These are phyloP conservation scores for Neoseiulus cucumeris DNA, from an alignment of 1,140 invertebrate species.

Conservation along the genomic window DNA sequence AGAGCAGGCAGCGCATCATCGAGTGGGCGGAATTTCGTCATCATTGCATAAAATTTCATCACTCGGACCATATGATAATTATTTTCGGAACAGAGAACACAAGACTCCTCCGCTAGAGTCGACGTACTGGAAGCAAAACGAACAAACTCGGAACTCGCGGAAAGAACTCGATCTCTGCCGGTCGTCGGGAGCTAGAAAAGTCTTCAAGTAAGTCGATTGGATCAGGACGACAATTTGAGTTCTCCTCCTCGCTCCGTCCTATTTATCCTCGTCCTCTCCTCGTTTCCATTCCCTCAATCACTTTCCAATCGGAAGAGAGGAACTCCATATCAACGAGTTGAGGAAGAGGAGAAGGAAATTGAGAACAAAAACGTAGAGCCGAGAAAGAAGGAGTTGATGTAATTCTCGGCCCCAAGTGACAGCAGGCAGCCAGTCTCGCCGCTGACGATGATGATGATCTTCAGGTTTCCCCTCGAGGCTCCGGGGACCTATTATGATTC, in stretches of 20 bases:
- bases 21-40: no score
- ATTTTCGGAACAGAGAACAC: neutral
- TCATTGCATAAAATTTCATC: neutral
- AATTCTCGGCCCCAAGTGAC: neutral
- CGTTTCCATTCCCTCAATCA: neutral
- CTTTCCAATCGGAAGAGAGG: no score
- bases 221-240: neutral
- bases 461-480: neutral
- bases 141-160: neutral
- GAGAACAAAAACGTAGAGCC: neutral
- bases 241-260: neutral
- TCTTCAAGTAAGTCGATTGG: neutral
- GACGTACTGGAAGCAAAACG: neutral
- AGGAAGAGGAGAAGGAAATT: no score
- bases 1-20: no score
- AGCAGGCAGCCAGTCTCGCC: neutral
- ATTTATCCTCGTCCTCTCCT: neutral
- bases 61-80: neutral
- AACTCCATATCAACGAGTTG: no score
- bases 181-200: neutral
- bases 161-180: neutral
- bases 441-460: neutral
- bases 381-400: neutral
- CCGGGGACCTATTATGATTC: conserved; percentile 8
- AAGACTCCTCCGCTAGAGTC: neutral